These are phyloP conservation scores for Aurelia coerulea DNA, from an alignment of 30 jellyfish, hydroid and myxozoan genomes.

Conservation along the genomic window DNA sequence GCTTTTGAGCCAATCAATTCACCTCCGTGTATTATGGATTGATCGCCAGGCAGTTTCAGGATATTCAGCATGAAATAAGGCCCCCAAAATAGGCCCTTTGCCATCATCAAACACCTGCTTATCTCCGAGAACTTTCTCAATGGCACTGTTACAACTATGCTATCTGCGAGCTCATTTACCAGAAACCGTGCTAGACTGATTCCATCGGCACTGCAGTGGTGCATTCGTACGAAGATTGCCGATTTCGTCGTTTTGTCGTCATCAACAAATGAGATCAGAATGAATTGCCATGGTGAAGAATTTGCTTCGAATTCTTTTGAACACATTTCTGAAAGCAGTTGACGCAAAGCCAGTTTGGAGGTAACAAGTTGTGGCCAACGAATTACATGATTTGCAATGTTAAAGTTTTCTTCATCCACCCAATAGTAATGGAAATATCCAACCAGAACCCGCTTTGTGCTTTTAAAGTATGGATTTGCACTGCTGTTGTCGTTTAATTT, in stretches of 20 bases:
- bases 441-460: conserved; percentile 21
- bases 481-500: conserved; percentile 13
- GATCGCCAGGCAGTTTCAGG: conserved; percentile 51
- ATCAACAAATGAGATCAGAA: conserved; percentile 54
- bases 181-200: conserved; percentile 64
- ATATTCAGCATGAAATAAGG: conserved; percentile 53
- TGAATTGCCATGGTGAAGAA: conserved; percentile 83
- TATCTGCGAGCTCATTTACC: conserved; percentile 57
- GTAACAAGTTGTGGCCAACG: conserved; percentile 37
- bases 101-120: conserved; percentile 39
- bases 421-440: conserved; percentile 78
- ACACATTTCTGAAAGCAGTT: conserved; percentile 48
- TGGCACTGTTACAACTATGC: conserved; percentile 30
- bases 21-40: conserved; percentile 59
- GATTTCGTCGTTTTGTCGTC: conserved; percentile 51
- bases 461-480: conserved; percentile 36
- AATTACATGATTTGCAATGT: conserved; percentile 65
- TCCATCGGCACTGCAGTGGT: conserved; percentile 92
- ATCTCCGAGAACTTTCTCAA: conserved; percentile 72
- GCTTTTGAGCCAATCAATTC: conserved; percentile 62
- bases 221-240: conserved; percentile 62
- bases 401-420: conserved; percentile 55
- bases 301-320: conserved; percentile 41
- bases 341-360: conserved; percentile 32
- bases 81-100: conserved; percentile 71